Conservation (phyloP, 64 coral and sea anemone genomes). For the Pocillopora verrucosa region DNA sequence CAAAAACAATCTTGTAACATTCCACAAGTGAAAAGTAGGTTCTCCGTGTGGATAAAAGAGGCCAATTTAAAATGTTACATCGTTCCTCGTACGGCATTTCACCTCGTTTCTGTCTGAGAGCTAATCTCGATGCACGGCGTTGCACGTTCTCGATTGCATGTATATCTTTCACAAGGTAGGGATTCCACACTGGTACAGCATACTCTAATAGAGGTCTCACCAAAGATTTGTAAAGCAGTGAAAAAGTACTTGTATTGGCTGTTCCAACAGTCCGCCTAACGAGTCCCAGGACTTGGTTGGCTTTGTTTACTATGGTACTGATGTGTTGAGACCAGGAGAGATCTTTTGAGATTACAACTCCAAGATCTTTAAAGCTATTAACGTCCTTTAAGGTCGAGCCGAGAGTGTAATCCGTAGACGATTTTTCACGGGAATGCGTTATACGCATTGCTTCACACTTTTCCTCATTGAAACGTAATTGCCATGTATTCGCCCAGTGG, state of each 20-base stretch:
- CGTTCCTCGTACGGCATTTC: background rate
- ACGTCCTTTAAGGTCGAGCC: background rate
- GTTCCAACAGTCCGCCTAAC: conserved; percentile 16
- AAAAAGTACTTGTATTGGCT: conserved; percentile 5
- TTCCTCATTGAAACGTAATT: conserved; percentile 27
- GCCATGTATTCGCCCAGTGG: conserved; percentile 27
- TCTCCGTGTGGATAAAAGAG: background rate
- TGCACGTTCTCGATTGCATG: background rate
- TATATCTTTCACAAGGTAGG: background rate
- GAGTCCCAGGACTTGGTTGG: conserved; percentile 12
- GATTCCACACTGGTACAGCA: background rate
- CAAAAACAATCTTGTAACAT: background rate
- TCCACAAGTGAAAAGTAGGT: background rate
- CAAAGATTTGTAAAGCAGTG: background rate
- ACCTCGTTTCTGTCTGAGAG: background rate
- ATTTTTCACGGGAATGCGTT: conserved; percentile 26
- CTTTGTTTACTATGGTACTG: conserved; percentile 6
- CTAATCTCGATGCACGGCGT: conserved; percentile 8
- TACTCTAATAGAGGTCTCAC: conserved; percentile 8
- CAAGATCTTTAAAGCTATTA: conserved; percentile 22
- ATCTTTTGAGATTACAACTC: conserved; percentile 12
- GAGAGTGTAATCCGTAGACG: background rate
- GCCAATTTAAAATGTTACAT: background rate
- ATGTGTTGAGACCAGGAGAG: background rate
- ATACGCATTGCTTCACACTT: conserved; percentile 23